Evolutionary conservation across 1,140 invertebrate genomes (phyloP).

Genomic region (Dendrolimus punctatus): DNA sequence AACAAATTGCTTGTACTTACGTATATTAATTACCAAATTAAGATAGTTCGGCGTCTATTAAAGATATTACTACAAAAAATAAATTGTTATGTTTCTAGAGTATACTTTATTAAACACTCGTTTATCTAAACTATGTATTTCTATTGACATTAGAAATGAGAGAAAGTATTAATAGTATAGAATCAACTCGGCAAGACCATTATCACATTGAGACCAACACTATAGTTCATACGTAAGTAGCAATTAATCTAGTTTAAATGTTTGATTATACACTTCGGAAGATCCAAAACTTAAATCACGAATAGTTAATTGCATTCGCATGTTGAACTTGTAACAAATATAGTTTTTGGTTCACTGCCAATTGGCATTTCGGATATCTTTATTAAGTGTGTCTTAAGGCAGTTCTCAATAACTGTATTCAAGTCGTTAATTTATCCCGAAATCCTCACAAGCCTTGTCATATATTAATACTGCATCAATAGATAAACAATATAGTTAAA

Average conservation of each 20-base stretch:
- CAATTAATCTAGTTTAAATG: slow-evolving; percentile 33
- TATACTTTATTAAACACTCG: not conserved
- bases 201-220: slow-evolving; percentile 22
- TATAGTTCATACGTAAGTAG: slow-evolving; percentile 15
- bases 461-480: too few species aligned
- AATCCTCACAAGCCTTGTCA: too few species aligned
- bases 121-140: slow-evolving; percentile 2
- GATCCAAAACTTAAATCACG: slow-evolving; percentile 7
- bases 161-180: slow-evolving; percentile 27
- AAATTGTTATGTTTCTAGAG: not conserved
- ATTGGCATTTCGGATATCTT: slow-evolving; percentile 11
- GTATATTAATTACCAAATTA: too few species aligned
- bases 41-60: too few species aligned
- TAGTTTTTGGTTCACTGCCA: slow-evolving; percentile 16
- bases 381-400: not conserved
- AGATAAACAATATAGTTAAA: too few species aligned
- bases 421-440: too few species aligned
- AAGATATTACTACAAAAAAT: not conserved
- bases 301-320: slow-evolving; percentile 20
- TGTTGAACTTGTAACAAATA: slow-evolving; percentile 29
- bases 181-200: slow-evolving; percentile 20
- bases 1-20: too few species aligned
- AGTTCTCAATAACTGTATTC: too few species aligned
- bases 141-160: slow-evolving; percentile 17
- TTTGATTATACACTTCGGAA: slow-evolving; percentile 25